phyloP scores from a whole-genome alignment of 2,888 invertebrate genomes.

The Lochmaea capreae region DNA sequence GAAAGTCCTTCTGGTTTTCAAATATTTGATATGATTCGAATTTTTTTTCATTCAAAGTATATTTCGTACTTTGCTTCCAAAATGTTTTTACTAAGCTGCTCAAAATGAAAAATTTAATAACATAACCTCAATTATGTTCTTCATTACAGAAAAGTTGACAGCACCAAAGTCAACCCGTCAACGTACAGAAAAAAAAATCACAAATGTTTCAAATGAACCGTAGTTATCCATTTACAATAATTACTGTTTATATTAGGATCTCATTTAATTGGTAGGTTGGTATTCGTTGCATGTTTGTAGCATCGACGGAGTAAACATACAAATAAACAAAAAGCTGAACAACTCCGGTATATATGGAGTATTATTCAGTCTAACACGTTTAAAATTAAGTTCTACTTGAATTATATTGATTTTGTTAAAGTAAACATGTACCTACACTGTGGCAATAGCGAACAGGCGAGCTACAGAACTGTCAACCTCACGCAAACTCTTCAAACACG shows the following conservation, averaged over 20 bases:
- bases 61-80: too few relatives aligned
- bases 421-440: slow-evolving; percentile 41
- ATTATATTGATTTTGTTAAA: slow-evolving; percentile 44
- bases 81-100: too few relatives aligned
- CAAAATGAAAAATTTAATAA: too few relatives aligned
- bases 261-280: slow-evolving; percentile 5
- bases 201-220: background rate
- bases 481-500: slow-evolving; percentile 40
- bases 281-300: slow-evolving; percentile 6
- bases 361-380: slow-evolving; percentile 7
- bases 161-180: too few relatives aligned
- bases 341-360: background rate
- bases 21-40: too few relatives aligned
- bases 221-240: background rate
- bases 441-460: slow-evolving; percentile 35
- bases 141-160: too few relatives aligned
- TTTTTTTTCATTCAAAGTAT: too few relatives aligned
- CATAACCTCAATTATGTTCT: too few relatives aligned
- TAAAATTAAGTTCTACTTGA: slow-evolving; percentile 32
- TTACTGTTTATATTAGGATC: slow-evolving; percentile 6
- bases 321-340: slow-evolving; percentile 5
- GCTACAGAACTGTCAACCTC: slow-evolving; percentile 42
- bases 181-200: background rate
- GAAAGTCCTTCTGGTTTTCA: too few relatives aligned
- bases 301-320: slow-evolving; percentile 2